Conservation (phyloP, 2,113 vertebrate genomes). For the Scartelaos histophorus region DNA sequence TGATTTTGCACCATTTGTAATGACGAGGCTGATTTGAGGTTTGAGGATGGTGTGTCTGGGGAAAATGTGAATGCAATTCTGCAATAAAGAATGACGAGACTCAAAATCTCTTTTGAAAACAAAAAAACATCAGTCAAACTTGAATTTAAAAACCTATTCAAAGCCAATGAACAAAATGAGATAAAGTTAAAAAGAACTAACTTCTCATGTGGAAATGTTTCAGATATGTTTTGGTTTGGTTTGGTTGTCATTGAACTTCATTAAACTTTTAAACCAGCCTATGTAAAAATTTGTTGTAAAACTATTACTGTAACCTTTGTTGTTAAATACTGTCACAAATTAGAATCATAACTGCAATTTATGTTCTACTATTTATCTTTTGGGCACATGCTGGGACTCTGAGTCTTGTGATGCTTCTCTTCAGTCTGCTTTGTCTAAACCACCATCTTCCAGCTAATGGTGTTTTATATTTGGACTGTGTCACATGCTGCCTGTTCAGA, state of each 20-base stretch:
- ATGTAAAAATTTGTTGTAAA: too few relatives aligned
- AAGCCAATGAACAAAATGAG: too few relatives aligned
- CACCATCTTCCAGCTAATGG: too few relatives aligned
- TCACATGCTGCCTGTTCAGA: neutral
- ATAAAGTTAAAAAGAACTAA: too few relatives aligned
- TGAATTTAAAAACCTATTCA: too few relatives aligned
- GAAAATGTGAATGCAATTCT: slow-evolving; percentile 11
- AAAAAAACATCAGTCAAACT: too few relatives aligned
- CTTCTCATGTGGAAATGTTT: too few relatives aligned
- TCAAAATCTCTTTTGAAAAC: slow-evolving; percentile 1
- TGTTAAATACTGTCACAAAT: too few relatives aligned
- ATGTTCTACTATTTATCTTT: slow-evolving; percentile 1
- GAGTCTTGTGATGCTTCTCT: slow-evolving; percentile 67
- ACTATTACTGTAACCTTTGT: too few relatives aligned
- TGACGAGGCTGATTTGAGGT: slow-evolving; percentile 37
- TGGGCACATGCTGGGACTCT: slow-evolving; percentile 26
- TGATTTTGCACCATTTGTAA: neutral
- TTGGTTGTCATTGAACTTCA: too few relatives aligned
- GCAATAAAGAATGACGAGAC: slow-evolving; percentile 52
- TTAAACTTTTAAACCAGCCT: too few relatives aligned
- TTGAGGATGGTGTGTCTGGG: slow-evolving; percentile 30
- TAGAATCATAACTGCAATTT: neutral
- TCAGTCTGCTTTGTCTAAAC: slow-evolving; percentile 33
- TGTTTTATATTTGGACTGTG: neutral
- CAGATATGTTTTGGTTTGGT: too few relatives aligned